Conservation (phyloP, 2,113 vertebrate genomes). For the Carassius auratus region DNA sequence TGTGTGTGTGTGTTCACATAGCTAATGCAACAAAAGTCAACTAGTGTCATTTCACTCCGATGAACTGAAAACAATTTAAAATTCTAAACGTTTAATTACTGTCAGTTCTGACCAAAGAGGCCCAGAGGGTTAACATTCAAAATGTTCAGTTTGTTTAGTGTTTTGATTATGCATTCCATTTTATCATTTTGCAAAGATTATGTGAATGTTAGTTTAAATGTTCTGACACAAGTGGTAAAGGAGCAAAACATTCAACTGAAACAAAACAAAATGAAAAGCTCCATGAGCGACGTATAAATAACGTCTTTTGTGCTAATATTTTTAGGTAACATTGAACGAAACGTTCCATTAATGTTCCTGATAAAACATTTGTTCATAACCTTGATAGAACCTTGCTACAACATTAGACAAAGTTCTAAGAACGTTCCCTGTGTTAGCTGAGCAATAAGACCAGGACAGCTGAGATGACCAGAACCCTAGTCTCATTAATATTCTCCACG, state of each 20-base stretch:
- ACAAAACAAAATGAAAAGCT: background rate
- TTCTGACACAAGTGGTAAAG: background rate
- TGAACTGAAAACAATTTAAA: too few species aligned
- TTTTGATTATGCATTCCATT: background rate
- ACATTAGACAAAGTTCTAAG: background rate
- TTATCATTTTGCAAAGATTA: background rate
- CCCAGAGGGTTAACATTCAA: background rate
- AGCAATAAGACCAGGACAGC: background rate
- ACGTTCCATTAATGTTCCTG: background rate
- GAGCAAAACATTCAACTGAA: background rate
- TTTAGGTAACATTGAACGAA: background rate
- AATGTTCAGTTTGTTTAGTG: background rate
- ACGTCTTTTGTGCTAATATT: background rate
- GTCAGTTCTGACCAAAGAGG: too few species aligned
- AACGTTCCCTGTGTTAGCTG: background rate
- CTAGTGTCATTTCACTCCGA: too few species aligned
- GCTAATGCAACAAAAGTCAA: too few species aligned
- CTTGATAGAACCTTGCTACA: background rate
- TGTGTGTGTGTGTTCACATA: too few species aligned
- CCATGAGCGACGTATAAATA: background rate
- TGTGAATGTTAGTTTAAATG: background rate
- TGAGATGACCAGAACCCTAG: background rate
- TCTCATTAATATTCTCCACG: background rate
- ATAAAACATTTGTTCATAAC: background rate
- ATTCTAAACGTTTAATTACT: too few species aligned